Conservation (phyloP, 2,888 invertebrate species). For the Dendrolimus pini region DNA sequence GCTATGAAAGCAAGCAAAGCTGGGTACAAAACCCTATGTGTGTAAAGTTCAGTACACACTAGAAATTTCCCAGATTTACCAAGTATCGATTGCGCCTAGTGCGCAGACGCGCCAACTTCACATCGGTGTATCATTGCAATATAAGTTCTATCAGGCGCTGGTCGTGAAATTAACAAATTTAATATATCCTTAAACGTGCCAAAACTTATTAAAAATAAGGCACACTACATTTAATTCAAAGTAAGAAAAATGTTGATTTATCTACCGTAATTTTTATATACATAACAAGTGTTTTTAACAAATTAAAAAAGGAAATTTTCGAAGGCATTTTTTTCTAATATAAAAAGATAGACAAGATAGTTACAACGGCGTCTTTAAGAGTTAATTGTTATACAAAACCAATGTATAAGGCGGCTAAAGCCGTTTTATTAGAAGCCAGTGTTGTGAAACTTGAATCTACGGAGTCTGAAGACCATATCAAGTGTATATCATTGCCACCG, state of each 20-base stretch:
- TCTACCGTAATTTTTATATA: conserved; percentile 13
- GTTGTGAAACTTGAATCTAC: conserved; percentile 48
- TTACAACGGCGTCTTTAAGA: conserved; percentile 51
- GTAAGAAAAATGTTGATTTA: conserved; percentile 14
- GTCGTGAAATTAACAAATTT: background rate
- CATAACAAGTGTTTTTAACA: background rate
- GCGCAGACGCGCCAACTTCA: conserved; percentile 8
- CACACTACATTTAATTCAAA: background rate
- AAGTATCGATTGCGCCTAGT: conserved; percentile 7
- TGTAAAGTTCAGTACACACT: background rate
- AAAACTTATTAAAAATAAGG: background rate
- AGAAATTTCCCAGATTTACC: background rate
- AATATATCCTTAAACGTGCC: background rate
- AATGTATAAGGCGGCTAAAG: conserved; percentile 58
- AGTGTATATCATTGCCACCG: conserved; percentile 48
- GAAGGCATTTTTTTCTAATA: conserved; percentile 17
- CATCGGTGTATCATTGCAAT: background rate
- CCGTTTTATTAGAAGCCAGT: conserved; percentile 36
- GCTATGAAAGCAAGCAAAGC: too few species aligned
- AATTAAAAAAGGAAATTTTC: conserved; percentile 5
- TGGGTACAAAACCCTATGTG: too few species aligned
- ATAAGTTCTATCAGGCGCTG: background rate
- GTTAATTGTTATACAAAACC: conserved; percentile 36
- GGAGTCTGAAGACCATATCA: conserved; percentile 61
- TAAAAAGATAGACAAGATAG: conserved; percentile 27